phyloP scores from a whole-genome alignment of 1,140 invertebrate genomes.

The Rhagoletis pomonella region DNA sequence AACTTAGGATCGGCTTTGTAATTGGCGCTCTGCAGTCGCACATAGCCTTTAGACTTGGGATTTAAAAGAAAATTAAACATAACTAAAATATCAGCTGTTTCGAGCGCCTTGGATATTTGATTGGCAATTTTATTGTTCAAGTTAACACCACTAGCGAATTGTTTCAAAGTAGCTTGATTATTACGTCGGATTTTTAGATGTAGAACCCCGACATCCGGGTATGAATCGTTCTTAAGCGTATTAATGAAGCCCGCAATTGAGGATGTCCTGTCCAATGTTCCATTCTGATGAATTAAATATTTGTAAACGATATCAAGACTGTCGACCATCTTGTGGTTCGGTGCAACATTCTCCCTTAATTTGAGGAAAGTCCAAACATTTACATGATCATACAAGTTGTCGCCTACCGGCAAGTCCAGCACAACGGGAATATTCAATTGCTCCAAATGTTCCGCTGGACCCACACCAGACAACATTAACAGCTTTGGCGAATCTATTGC shows the following conservation, averaged over 20 bases:
- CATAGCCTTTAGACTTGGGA: conserved; percentile 82
- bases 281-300: conserved; percentile 67
- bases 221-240: conserved; percentile 60
- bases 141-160: conserved; percentile 57
- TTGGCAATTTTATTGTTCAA: conserved; percentile 58
- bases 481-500: conserved; percentile 76
- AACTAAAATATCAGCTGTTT: conserved; percentile 58
- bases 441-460: conserved; percentile 74
- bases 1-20: conserved; percentile 83
- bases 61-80: conserved; percentile 82
- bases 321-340: conserved; percentile 57
- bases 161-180: conserved; percentile 49
- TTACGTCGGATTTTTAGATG: conserved; percentile 61
- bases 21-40: conserved; percentile 81
- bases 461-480: conserved; percentile 77
- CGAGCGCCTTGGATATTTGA: conserved; percentile 54
- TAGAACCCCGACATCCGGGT: conserved; percentile 70
- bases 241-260: conserved; percentile 64
- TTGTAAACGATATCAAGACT: conserved; percentile 61
- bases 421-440: conserved; percentile 73
- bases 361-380: conserved; percentile 71
- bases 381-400: conserved; percentile 78
- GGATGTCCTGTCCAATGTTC: conserved; percentile 76
- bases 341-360: conserved; percentile 56
- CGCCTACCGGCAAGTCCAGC: conserved; percentile 78